Conservation (phyloP, 2,888 invertebrate species). For the Furcula furcula region DNA sequence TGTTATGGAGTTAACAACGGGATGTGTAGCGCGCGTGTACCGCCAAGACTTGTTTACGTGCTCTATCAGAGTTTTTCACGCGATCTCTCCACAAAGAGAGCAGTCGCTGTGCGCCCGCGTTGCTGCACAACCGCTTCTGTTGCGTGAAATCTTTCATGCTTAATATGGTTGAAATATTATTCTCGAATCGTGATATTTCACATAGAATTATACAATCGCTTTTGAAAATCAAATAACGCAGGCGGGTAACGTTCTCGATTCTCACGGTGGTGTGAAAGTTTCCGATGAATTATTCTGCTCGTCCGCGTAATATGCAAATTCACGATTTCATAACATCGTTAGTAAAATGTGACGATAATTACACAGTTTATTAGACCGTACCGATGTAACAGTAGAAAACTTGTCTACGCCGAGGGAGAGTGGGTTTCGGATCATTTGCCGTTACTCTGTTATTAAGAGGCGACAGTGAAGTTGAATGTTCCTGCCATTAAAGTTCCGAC, state of each 20-base stretch:
- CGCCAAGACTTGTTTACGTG: slow-evolving; percentile 50
- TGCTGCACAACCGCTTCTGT: slow-evolving; percentile 50
- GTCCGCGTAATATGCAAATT: slow-evolving; percentile 46
- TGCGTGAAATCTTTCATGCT: slow-evolving; percentile 18
- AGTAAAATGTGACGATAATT: slow-evolving; percentile 41
- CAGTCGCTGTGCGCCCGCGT: slow-evolving; percentile 66
- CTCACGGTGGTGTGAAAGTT: slow-evolving; percentile 37
- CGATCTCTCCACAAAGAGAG: slow-evolving; percentile 76
- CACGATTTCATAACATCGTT: slow-evolving; percentile 39
- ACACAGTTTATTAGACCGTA: slow-evolving; percentile 35
- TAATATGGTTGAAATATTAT: slow-evolving; percentile 18
- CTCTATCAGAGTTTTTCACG: slow-evolving; percentile 73
- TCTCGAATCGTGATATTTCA: slow-evolving; percentile 17
- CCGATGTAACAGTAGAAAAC: slow-evolving; percentile 28
- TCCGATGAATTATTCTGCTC: slow-evolving; percentile 34
- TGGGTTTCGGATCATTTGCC: slow-evolving; percentile 25
- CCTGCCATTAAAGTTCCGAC: slow-evolving; percentile 27
- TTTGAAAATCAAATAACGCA: slow-evolving; percentile 12
- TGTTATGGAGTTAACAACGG: slow-evolving; percentile 35
- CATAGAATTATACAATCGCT: slow-evolving; percentile 17
- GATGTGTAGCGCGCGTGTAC: slow-evolving; percentile 3
- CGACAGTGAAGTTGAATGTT: slow-evolving; percentile 23
- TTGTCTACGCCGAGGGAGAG: slow-evolving; percentile 28
- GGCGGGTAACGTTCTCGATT: slow-evolving; percentile 11
- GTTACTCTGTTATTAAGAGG: slow-evolving; percentile 30